Evolutionary conservation across 1,140 invertebrate genomes (phyloP).

Genomic region (Melanaphis sacchari): DNA sequence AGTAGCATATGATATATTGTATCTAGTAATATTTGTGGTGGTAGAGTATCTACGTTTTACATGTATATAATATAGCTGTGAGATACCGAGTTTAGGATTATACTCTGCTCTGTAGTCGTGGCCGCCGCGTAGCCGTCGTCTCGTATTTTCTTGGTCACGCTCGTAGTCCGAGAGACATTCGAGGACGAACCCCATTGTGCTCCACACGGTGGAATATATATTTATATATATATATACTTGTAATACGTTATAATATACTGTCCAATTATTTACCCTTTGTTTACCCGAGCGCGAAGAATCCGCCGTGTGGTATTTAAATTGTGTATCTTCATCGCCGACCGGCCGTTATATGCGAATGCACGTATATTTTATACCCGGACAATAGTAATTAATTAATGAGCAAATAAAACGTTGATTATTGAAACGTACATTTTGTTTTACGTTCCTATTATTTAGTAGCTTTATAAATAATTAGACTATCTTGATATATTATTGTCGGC

Average conservation of each 20-base stretch:
- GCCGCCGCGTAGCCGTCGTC: background rate
- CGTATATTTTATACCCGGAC: background rate
- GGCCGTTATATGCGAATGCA: background rate
- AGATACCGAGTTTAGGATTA: conserved; percentile 43
- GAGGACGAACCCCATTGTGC: conserved; percentile 43
- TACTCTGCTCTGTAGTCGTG: background rate
- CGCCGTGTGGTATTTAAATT: conserved; percentile 27
- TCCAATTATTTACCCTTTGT: conserved; percentile 57
- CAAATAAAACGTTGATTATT: conserved; percentile 1
- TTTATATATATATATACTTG: background rate
- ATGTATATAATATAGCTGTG: background rate
- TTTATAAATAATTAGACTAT: background rate
- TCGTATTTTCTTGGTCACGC: conserved; percentile 34
- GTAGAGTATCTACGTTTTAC: background rate
- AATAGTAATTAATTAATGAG: conserved; percentile 38
- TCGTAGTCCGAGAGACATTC: conserved; percentile 16
- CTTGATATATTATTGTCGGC: background rate
- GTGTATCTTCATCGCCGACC: background rate
- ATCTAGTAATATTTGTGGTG: background rate
- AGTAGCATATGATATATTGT: background rate
- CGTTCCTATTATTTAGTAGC: background rate
- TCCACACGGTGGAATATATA: background rate
- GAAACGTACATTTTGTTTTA: background rate
- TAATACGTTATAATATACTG: conserved; percentile 3
- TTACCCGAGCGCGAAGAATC: conserved; percentile 37